Evolutionary conservation across 2,888 invertebrate genomes (phyloP).

Genomic region (Zygogramma bicolorata): DNA sequence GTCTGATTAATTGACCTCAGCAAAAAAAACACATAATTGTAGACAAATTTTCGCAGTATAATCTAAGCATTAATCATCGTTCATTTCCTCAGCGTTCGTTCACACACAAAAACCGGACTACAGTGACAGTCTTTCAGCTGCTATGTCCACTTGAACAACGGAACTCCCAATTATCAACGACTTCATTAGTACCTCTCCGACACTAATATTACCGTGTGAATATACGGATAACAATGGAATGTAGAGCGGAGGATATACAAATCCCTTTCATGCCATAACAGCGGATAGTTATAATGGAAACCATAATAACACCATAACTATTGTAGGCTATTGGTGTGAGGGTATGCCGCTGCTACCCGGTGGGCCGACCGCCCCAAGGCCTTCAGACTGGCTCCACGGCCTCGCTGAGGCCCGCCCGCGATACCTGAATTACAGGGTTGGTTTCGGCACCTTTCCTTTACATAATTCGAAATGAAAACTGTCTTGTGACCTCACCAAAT

Average conservation of each 20-base stretch:
- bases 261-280: constrained; percentile 9
- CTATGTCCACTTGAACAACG: constrained; percentile 11
- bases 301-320: constrained; percentile 21
- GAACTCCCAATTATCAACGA: constrained; percentile 12
- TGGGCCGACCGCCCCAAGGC: constrained; percentile 37
- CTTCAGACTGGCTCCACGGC: constrained; percentile 38
- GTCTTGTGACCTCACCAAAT: too few relatives aligned
- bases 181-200: constrained; percentile 18
- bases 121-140: constrained; percentile 1
- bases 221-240: background rate
- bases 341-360: constrained; percentile 38
- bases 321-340: constrained; percentile 3
- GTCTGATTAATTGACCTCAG: background rate
- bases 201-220: constrained; percentile 20
- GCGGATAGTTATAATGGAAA: constrained; percentile 16
- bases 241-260: constrained; percentile 11
- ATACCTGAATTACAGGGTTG: constrained; percentile 25
- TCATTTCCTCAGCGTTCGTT: background rate
- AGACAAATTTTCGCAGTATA: background rate
- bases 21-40: background rate
- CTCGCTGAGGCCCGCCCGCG: constrained; percentile 21
- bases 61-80: too few relatives aligned
- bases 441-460: background rate
- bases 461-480: background rate
- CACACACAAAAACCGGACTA: background rate